Percentiles rank a stretch among this genome's conserved stretches.
Evolutionary conservation across 2,888 invertebrate genomes (phyloP).

Genomic region (Drosophila birchii): DNA sequence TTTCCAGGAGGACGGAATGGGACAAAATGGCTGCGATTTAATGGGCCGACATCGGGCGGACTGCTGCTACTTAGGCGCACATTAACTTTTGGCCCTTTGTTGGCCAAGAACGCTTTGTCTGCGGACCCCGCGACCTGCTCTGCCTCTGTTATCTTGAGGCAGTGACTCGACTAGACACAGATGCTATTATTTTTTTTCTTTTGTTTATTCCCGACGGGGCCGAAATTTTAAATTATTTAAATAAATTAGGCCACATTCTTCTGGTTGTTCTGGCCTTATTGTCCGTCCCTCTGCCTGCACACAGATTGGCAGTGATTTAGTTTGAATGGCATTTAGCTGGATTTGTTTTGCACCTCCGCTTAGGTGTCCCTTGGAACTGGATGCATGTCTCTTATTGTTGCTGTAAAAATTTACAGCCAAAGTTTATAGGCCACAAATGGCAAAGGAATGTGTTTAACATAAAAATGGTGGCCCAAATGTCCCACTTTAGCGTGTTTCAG

Average conservation of each 20-base stretch:
- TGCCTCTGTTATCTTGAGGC: constrained; percentile 64
- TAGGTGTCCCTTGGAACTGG: constrained; percentile 15
- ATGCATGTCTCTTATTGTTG: constrained; percentile 63
- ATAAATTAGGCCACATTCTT: constrained; percentile 71
- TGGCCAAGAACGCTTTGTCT: constrained; percentile 61
- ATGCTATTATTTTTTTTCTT: constrained; percentile 63
- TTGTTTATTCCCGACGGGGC: constrained; percentile 21
- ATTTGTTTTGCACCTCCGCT: constrained; percentile 35
- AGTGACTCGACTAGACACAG: constrained; percentile 70
- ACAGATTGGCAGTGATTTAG: constrained; percentile 74
- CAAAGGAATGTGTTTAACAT: constrained; percentile 34
- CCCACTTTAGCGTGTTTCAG: neutral
- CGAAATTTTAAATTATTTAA: constrained; percentile 74
- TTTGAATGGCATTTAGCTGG: constrained; percentile 68
- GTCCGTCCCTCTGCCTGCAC: constrained; percentile 21
- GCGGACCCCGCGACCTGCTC: constrained; percentile 29
- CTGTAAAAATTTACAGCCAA: constrained; percentile 71
- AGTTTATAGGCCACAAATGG: constrained; percentile 72
- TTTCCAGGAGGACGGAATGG: constrained; percentile 45
- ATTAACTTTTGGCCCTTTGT: constrained; percentile 79
- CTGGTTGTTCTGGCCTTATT: constrained; percentile 1
- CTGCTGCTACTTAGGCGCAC: constrained; percentile 70
- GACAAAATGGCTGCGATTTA: constrained; percentile 59
- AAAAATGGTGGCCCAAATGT: constrained; percentile 28
- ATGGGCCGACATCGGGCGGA: constrained; percentile 45